Evolutionary conservation across 2,888 invertebrate genomes (phyloP).

Genomic region (Phortica magna): DNA sequence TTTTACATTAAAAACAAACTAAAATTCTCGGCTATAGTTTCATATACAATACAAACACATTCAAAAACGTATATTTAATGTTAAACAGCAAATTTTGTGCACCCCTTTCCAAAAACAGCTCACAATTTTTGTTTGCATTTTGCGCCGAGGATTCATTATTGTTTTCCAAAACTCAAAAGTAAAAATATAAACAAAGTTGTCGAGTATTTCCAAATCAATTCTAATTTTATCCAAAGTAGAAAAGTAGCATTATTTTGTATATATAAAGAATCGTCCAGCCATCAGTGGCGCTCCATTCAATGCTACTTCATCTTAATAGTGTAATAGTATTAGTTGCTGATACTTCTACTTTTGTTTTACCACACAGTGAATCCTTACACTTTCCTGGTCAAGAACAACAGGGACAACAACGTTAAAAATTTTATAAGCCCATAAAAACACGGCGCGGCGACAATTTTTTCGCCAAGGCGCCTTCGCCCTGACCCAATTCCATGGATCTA

Average conservation of each 20-base stretch:
- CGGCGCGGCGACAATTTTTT: slow-evolving; percentile 49
- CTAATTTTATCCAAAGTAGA: no score
- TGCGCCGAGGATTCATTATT: not conserved
- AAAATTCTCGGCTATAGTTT: not conserved
- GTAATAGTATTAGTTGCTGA: not conserved
- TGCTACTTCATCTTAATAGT: not conserved
- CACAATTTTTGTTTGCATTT: not conserved
- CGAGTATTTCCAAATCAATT: no score
- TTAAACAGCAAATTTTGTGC: not conserved
- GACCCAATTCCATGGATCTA: slow-evolving; percentile 29
- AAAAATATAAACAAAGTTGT: not conserved
- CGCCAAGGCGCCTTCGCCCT: slow-evolving; percentile 35
- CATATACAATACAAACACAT: not conserved
- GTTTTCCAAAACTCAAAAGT: not conserved
- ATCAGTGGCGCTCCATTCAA: no score
- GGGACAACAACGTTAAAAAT: not conserved
- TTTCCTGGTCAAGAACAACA: not conserved
- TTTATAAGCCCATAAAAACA: slow-evolving; percentile 50
- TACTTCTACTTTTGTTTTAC: no score
- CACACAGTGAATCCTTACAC: no score
- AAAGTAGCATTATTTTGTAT: no score
- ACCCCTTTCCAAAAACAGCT: not conserved
- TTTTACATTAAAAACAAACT: not conserved
- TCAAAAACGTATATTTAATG: not conserved
- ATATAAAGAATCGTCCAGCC: no score